phyloP scores from a whole-genome alignment of 2,888 invertebrate species.

The Plutella xylostella region DNA sequence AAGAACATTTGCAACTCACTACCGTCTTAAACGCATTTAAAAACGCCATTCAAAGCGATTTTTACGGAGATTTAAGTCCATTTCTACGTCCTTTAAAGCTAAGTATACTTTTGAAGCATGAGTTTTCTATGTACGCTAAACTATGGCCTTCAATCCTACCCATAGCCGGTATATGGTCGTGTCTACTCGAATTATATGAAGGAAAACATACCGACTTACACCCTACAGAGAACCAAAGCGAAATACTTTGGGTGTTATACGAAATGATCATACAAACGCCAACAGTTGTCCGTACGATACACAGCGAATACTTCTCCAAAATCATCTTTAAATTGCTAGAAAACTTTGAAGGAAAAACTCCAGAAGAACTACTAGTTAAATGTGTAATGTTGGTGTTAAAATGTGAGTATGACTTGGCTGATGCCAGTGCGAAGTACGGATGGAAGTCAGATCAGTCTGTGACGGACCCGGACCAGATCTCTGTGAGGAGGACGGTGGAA shows the following conservation, averaged over 20 bases:
- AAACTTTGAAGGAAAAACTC: constrained; percentile 20
- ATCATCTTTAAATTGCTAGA: constrained; percentile 26
- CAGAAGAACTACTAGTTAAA: constrained; percentile 26
- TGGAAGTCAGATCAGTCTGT: constrained; percentile 34
- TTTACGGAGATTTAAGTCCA: constrained; percentile 34
- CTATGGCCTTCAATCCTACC: constrained; percentile 49
- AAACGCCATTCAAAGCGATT: constrained; percentile 20
- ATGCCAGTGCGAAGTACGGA: constrained; percentile 30
- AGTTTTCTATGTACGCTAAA: constrained; percentile 39
- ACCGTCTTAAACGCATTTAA: constrained; percentile 34
- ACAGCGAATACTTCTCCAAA: constrained; percentile 26
- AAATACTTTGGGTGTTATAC: constrained; percentile 27
- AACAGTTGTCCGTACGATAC: constrained; percentile 31
- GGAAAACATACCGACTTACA: constrained; percentile 16
- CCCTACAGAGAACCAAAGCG: too few relatives aligned
- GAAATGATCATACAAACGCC: constrained; percentile 35
- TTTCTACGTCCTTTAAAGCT: constrained; percentile 35
- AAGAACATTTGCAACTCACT: constrained; percentile 28
- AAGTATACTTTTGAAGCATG: constrained; percentile 44
- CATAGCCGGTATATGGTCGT: constrained; percentile 42
- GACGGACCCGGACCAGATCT: constrained; percentile 29
- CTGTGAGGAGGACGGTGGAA: constrained; percentile 26
- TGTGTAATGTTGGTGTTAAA: constrained; percentile 35
- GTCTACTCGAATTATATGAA: constrained; percentile 27
- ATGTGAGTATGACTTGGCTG: constrained; percentile 36